Evolutionary conservation across 2,797 vertebrate genomes (phyloP).

Genomic region (Pelochelys cantorii): DNA sequence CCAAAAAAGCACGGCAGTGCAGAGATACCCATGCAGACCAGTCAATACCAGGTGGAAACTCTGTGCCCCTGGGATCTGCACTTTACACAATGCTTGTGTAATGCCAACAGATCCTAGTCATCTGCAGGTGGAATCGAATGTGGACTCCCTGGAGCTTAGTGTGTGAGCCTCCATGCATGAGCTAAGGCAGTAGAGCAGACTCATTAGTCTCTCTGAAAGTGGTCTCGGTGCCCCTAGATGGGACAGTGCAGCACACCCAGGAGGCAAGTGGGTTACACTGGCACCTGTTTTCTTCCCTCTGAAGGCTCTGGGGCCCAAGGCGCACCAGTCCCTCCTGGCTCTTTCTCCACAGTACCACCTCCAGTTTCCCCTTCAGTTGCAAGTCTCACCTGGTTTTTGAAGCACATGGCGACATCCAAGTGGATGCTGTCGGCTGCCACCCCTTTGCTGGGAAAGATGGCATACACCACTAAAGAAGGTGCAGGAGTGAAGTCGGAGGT

Average conservation of each 20-base stretch:
- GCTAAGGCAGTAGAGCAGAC: too few relatives aligned
- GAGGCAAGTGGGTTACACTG: too few relatives aligned
- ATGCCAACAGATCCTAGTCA: too few relatives aligned
- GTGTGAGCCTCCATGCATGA: too few relatives aligned
- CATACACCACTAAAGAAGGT: conserved; percentile 69
- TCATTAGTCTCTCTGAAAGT: too few relatives aligned
- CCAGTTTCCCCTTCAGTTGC: rapidly evolving
- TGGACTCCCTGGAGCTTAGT: too few relatives aligned
- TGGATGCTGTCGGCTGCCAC: conserved; percentile 70
- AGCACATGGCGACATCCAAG: conserved; percentile 75
- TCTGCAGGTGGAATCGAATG: too few relatives aligned
- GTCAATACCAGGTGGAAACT: neutral
- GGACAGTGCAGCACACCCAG: too few relatives aligned
- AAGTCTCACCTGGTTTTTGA: conserved; percentile 75
- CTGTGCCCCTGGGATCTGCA: neutral
- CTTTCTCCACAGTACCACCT: neutral
- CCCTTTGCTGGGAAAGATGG: conserved; percentile 61
- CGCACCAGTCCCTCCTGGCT: neutral
- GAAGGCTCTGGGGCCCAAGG: neutral
- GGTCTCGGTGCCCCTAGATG: too few relatives aligned
- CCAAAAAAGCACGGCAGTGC: too few relatives aligned
- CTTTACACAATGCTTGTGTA: neutral
- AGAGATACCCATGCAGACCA: neutral
- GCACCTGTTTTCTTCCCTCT: neutral
- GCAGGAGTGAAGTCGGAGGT: conserved; percentile 62